Conservation (phyloP, 2,113 vertebrate species). For the Oncorhynchus clarkii region DNA sequence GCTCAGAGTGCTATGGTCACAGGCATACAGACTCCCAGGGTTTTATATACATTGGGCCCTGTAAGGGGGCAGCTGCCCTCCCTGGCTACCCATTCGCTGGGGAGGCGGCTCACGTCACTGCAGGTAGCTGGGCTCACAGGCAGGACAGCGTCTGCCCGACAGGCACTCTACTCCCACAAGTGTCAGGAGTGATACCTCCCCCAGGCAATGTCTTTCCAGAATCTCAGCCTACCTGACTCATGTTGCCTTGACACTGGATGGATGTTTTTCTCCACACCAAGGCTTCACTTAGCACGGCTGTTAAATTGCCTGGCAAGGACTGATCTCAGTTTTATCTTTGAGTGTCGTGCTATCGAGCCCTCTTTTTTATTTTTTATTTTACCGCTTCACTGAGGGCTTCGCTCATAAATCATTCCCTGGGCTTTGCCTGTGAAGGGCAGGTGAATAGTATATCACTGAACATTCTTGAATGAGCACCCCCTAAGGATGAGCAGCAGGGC, state of each 20-base stretch:
- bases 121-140: conserved; percentile 11
- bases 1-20: not conserved
- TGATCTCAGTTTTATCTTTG: not conserved
- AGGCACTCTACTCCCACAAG: conserved; percentile 30
- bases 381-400: conserved; percentile 2
- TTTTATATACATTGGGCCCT: conserved; percentile 46
- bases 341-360: not conserved
- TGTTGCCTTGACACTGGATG: not conserved
- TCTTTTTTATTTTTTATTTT: not conserved
- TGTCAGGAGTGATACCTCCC: not conserved
- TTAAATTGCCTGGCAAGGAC: not conserved
- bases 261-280: not conserved
- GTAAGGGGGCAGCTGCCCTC: not conserved
- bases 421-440: conserved; percentile 21
- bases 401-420: conserved; percentile 20
- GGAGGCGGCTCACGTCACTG: conserved; percentile 6
- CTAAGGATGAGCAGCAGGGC: conserved; percentile 7
- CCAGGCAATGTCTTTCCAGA: not conserved
- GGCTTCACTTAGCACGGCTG: not conserved
- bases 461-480: not conserved
- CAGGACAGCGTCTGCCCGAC: conserved; percentile 40
- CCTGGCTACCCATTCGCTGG: conserved; percentile 21
- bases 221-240: not conserved
- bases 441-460: not conserved
- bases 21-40: not conserved